Evolutionary conservation across 64 coral and sea anemone species (phyloP), one percentile per base, ranked within the genome.

Genomic region (Dendrophyllia cribrosa): DNA sequence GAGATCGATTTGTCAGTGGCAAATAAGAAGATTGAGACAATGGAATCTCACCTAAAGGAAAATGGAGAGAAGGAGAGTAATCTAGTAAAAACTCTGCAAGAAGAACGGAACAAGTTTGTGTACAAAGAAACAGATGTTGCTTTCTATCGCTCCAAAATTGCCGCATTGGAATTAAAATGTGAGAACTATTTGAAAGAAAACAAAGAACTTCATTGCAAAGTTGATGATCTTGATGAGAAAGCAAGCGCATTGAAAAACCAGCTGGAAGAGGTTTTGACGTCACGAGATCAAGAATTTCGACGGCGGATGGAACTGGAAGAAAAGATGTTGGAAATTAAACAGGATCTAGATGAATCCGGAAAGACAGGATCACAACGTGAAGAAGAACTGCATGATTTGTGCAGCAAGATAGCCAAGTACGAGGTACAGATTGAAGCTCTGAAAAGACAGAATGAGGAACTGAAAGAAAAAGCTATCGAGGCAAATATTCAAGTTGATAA

Each of bases 91-190:
- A 84, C 80, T 45, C 80, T 84, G 9, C 80, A 67, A 23, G 80
- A 84, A 52, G 61, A 84, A 51, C 80, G 80, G 8, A 84, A 51
- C 44, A 23, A 84, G 20, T 84, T 67, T 46, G 60, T 84, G 1
- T 67, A 68, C 62, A 84, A 84, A 23, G 80, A 84, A 50, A 47
- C 80, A 51, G 80, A 84, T 34, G n/a, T 84, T 22, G 80, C 62
- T 63, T 22, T 61, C 63, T 84, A 67, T 84, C 80, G 80, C 8
- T 84, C 80, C 17, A 84, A 84, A 68, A 84, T 84, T 68, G 62
- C 80, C 13, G 44, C 80, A 51, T 63, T 84, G 5, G 80, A 84
- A 61, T 51, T 68, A 48, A 43, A 68, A 22, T 11, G 45, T 50
- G 80, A 25, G 7, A 23, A 4, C 9, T 17, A 47, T 24, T 43